Base-by-base conservation (phyloP, 2,113 vertebrate genomes). In the Rhinogobius similis region DNA sequence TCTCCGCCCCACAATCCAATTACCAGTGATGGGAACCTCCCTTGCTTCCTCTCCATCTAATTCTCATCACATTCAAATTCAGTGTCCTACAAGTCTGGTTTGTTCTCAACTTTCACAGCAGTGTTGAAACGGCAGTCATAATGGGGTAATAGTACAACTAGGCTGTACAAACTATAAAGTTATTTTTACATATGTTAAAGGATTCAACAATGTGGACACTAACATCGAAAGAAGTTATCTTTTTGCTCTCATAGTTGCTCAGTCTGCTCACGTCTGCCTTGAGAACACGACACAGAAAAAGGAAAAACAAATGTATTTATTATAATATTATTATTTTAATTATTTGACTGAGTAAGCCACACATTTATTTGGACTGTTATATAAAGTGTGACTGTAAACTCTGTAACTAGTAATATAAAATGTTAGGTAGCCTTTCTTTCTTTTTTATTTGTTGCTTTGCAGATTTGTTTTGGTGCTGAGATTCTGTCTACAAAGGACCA, bases 351-450 rank as follows among this genome's bases (percentile, higher is more conserved):
- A 84, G 75, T 78, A 77, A 70, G 46, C 68, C 39, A 66, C 43
- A 64, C 36, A 71, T 85, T 81, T 79, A 70, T 84, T 84, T 79
- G 70, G 87, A 87, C 50, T 82, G 84, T 76, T 79, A 75, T 76
- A 71, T 82, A 50, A 83, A 82, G 75, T 89, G 88, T 89, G 83
- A 86, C 59, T 92, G 89, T 87, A 92, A 88, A 90, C 91, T 86
- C 88, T 93, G 90, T 93, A 91, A 91, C 90, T 93, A 92, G 82
- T 92, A 90, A 91, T 92, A 93, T 92, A 92, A 93, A 61, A 92
- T 89, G 90, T 68, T 85, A 89, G 79, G 72, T 91, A 92, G 89
- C 44, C 43, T 66, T 71, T 75, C 50, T 53, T 53, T 3, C 16
- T 67, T 81, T 77, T 78, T 85, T 67, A 46, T 61, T 72, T 67